A percentile compares a stretch with the other conserved stretches of the same genome.
Evolutionary conservation across 1,140 invertebrate genomes (phyloP).

Genomic region (Capitella teleta): DNA sequence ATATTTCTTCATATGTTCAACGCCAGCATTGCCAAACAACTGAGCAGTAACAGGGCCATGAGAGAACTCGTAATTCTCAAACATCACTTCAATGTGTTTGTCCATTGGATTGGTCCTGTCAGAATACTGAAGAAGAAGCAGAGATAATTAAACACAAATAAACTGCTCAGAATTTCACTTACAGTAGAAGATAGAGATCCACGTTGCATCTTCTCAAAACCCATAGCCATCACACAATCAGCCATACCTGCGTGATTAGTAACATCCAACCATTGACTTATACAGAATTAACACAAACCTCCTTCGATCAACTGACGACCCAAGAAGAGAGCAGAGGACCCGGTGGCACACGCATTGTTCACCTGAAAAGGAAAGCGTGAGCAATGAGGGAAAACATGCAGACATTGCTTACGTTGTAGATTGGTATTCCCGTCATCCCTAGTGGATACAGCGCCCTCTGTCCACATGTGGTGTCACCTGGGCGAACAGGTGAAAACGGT

Average conservation of each 20-base stretch:
- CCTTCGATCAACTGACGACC: constrained; percentile 82
- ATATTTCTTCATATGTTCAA: constrained; percentile 95
- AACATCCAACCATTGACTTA: constrained; percentile 1
- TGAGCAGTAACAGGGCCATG: constrained; percentile 79
- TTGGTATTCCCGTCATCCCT: constrained; percentile 91
- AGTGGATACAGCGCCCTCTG: constrained; percentile 88
- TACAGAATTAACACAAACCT: constrained; percentile 37
- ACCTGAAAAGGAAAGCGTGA: no score
- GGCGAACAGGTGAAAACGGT: no score
- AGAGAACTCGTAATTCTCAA: constrained; percentile 65
- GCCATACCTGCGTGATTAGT: constrained; percentile 45
- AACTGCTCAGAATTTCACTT: neutral
- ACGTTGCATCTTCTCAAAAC: constrained; percentile 96
- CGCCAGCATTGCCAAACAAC: constrained; percentile 90
- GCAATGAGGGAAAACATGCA: neutral
- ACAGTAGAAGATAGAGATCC: constrained; percentile 59
- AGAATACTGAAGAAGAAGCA: constrained; percentile 51
- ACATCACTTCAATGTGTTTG: constrained; percentile 77
- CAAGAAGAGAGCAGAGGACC: constrained; percentile 79
- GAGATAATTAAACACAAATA: neutral
- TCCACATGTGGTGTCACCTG: constrained; percentile 86
- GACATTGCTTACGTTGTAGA: constrained; percentile 68
- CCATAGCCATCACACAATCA: constrained; percentile 81
- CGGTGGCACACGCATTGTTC: constrained; percentile 96
- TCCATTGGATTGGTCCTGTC: constrained; percentile 91